These are phyloP conservation scores for Neodiprion pinetum DNA, from an alignment of 1,140 invertebrate genomes.

Conservation along the genomic window DNA sequence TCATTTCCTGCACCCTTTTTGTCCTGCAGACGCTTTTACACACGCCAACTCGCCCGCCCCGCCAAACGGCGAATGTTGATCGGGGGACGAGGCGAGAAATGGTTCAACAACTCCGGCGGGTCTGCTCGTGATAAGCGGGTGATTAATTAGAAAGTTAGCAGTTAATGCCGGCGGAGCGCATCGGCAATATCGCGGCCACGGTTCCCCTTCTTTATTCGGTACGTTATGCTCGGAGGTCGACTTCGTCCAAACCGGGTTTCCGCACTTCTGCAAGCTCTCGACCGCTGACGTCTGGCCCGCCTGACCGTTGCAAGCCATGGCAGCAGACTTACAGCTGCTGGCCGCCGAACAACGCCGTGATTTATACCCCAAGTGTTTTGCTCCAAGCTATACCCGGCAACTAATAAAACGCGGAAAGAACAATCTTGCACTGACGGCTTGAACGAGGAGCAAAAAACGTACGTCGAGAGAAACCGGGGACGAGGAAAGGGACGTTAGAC, in stretches of 20 bases:
- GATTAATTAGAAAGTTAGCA: background rate
- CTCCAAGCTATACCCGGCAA: background rate
- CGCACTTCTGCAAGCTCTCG: background rate
- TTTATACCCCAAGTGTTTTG: constrained; percentile 3
- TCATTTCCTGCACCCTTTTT: background rate
- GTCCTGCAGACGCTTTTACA: background rate
- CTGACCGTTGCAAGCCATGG: too few relatives aligned
- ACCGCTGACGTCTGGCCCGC: background rate
- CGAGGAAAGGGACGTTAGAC: background rate
- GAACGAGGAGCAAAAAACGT: background rate
- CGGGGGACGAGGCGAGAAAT: background rate
- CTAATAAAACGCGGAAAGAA: background rate
- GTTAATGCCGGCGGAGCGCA: background rate
- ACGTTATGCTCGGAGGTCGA: background rate
- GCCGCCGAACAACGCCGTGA: background rate
- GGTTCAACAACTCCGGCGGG: background rate
- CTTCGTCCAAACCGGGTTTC: background rate
- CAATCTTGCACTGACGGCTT: background rate
- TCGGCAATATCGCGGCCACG: background rate
- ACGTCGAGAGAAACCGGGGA: background rate
- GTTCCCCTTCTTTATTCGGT: too few relatives aligned
- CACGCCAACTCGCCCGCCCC: too few relatives aligned
- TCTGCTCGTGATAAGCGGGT: background rate
- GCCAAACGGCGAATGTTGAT: too few relatives aligned
- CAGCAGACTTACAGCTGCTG: too few relatives aligned